phyloP scores from a whole-genome alignment of 2,797 vertebrate species.

The Sebastolobus altivelis region DNA sequence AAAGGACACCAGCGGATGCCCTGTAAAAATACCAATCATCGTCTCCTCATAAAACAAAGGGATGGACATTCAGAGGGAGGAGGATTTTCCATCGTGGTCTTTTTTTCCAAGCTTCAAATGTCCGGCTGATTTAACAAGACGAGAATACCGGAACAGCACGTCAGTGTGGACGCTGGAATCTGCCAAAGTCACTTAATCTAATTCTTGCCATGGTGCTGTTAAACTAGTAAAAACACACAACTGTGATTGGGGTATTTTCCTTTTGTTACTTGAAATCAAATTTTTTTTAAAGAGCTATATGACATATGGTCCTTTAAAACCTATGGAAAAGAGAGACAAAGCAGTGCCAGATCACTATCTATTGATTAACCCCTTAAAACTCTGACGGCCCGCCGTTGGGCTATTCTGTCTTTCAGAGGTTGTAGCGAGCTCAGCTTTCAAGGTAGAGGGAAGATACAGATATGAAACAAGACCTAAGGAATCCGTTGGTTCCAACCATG shows the following conservation, averaged over 20 bases:
- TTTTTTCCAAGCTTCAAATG: constrained; percentile 60
- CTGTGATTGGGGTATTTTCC: constrained; percentile 19
- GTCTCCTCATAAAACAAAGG: constrained; percentile 59
- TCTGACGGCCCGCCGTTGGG: no score
- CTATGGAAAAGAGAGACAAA: background rate
- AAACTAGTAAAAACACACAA: constrained; percentile 2
- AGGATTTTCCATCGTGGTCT: constrained; percentile 62
- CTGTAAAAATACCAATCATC: constrained; percentile 66
- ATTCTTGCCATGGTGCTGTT: constrained; percentile 38
- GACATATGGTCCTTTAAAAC: background rate
- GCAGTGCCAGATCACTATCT: background rate
- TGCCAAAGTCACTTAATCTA: constrained; percentile 59
- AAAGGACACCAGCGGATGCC: constrained; percentile 13
- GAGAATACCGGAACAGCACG: constrained; percentile 48
- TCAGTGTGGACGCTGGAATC: constrained; percentile 46
- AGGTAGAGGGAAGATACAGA: no score
- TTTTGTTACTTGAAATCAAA: constrained; percentile 22
- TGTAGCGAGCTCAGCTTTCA: no score
- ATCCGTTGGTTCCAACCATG: no score
- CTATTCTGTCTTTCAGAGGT: no score
- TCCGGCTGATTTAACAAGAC: constrained; percentile 72
- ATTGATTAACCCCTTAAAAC: background rate
- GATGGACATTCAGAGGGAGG: constrained; percentile 49
- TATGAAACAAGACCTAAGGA: no score
- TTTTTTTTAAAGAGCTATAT: background rate